phyloP scores from a whole-genome alignment of 2,888 invertebrate species.

The Ichneumoninae sp. region DNA sequence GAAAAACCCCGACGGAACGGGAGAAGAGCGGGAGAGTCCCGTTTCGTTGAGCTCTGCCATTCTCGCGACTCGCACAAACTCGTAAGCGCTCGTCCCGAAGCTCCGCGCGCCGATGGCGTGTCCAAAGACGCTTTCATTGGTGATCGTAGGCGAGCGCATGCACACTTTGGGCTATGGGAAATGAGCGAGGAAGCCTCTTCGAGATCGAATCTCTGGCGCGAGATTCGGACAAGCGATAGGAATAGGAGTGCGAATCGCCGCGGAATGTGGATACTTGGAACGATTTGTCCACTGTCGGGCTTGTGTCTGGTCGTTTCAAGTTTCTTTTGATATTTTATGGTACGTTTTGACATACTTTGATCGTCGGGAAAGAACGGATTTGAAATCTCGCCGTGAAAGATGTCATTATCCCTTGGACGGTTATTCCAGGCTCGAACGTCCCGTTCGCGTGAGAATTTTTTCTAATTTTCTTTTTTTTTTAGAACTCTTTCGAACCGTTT shows the following conservation, averaged over 20 bases:
- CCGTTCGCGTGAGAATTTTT: not conserved
- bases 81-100: not conserved
- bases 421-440: not conserved
- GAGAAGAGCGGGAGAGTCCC: constrained; percentile 39
- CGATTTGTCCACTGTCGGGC: constrained; percentile 24
- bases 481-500: no score
- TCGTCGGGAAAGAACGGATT: not conserved
- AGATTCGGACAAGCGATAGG: constrained; percentile 60
- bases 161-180: constrained; percentile 23
- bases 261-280: constrained; percentile 7
- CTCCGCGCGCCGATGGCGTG: not conserved
- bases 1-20: constrained; percentile 50
- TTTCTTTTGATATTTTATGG: constrained; percentile 52
- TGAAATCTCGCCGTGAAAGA: not conserved
- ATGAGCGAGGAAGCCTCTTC: constrained; percentile 38
- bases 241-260: constrained; percentile 30
- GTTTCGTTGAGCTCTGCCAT: constrained; percentile 10
- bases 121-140: constrained; percentile 36
- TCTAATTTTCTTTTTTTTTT: no score
- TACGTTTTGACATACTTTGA: constrained; percentile 42
- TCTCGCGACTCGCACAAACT: constrained; percentile 30
- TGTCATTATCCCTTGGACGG: not conserved
- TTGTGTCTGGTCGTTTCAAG: constrained; percentile 31
- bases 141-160: constrained; percentile 37
- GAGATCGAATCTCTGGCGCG: constrained; percentile 59